Evolutionary conservation across 1,140 invertebrate genomes (phyloP).

Genomic region (Octopus bimaculoides): DNA sequence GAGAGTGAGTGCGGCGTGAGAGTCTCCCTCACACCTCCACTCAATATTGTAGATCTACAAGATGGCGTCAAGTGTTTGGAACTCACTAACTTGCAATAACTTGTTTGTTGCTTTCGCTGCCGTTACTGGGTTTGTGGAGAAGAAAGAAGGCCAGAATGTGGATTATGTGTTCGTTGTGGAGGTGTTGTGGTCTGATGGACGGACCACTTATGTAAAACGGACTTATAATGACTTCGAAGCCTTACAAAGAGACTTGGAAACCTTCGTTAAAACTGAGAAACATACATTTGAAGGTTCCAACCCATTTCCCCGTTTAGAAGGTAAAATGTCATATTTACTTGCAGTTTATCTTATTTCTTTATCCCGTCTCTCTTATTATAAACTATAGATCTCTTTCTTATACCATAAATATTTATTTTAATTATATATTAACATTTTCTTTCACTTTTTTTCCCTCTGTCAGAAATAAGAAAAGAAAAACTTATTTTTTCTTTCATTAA

Average conservation of each 20-base stretch:
- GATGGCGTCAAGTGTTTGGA: slow-evolving; percentile 23
- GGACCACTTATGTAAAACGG: slow-evolving; percentile 19
- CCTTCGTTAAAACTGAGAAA: slow-evolving; percentile 10
- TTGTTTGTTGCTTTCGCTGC: slow-evolving; percentile 17
- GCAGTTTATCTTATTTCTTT: too few species aligned
- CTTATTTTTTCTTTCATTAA: too few species aligned
- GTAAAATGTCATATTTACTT: not conserved
- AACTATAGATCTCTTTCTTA: too few species aligned
- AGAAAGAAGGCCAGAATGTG: slow-evolving; percentile 11
- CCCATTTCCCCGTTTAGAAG: slow-evolving; percentile 8
- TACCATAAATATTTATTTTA: too few species aligned
- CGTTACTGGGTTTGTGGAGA: slow-evolving; percentile 22
- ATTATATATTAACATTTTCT: too few species aligned
- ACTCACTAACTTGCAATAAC: slow-evolving; percentile 20
- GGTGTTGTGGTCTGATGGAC: slow-evolving; percentile 21
- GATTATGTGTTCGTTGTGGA: slow-evolving; percentile 25
- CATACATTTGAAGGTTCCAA: slow-evolving; percentile 12
- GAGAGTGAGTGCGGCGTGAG: too few species aligned
- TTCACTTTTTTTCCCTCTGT: too few species aligned
- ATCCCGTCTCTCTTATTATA: too few species aligned
- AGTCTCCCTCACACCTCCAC: too few species aligned
- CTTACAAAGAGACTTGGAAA: not conserved
- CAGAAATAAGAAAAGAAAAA: too few species aligned
- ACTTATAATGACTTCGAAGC: slow-evolving; percentile 22
- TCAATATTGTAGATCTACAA: not conserved